These are phyloP conservation scores for Euclidia mi DNA, from an alignment of 2,888 invertebrate genomes.

Conservation along the genomic window DNA sequence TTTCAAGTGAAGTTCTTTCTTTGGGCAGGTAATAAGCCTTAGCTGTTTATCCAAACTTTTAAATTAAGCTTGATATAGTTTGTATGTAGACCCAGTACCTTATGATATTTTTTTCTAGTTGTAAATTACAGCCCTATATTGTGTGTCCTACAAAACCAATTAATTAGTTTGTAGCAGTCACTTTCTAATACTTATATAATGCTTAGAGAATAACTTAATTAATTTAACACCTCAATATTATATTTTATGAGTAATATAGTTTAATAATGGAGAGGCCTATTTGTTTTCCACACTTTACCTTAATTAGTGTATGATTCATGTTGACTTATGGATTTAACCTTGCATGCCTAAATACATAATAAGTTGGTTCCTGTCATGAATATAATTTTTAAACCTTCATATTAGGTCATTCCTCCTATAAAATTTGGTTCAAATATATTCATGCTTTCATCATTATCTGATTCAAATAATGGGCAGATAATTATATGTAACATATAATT, in stretches of 20 bases:
- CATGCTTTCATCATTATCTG: neutral
- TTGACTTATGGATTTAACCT: conserved; percentile 32
- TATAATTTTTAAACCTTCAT: neutral
- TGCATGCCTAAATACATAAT: conserved; percentile 29
- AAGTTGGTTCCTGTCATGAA: conserved; percentile 22
- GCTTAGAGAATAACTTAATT: neutral
- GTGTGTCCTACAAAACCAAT: too few species aligned
- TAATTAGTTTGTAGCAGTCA: too few species aligned
- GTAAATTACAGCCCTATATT: too few species aligned
- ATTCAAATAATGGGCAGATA: neutral
- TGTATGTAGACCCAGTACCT: too few species aligned
- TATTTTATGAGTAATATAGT: neutral
- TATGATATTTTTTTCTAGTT: too few species aligned
- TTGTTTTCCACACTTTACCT: conserved; percentile 20
- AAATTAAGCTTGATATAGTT: neutral
- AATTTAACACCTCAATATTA: neutral
- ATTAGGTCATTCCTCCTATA: too few species aligned
- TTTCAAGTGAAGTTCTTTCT: neutral
- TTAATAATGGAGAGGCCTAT: conserved; percentile 1
- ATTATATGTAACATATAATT: neutral
- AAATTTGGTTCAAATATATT: too few species aligned
- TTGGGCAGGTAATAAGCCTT: neutral
- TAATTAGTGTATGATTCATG: conserved; percentile 36
- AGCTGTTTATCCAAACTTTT: neutral
- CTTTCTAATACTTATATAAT: too few species aligned